Evolutionary conservation across 2,113 vertebrate species (phyloP), one percentile per base, ranked within the genome.

Genomic region (Vicugna pacos): DNA sequence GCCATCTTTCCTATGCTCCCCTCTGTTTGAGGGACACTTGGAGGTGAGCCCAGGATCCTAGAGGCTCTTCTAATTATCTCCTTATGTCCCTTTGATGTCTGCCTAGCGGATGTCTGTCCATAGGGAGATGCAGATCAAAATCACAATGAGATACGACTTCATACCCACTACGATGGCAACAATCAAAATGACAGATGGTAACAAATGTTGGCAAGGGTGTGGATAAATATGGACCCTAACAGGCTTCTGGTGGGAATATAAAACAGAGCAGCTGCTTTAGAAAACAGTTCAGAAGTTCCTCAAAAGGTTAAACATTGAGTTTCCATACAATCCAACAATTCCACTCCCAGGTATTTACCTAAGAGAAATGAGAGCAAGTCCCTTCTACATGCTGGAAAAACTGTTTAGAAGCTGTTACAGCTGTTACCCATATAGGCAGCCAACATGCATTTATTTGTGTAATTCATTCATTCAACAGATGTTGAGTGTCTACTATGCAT

Each of bases 101-200:
- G 20, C 26, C 56, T 52, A 22, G 77, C n/a, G 62, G 64, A 69
- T 72, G n/a, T 76, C 64, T 38, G 6, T 73, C 70, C 35, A 15
- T 11, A 67, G 48, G 35, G 20, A 97, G 73, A 87, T 30, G 77
- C 35, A 88, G 77, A 67, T 94, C 38, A 77, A 91, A 95, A 46
- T 56, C 92, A 89, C 77, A 50, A 20, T 38, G 79, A 75, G 38
- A 72, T 48, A 46, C 3, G 24, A 67, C 52, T 35, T 62, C 46
- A 56, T n/a, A 87, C 65, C 38, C 42, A 70, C 50, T n/a, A 24
- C 42, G 22, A 62, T 38, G 52, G 73, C 58, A 79, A 20, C 48
- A 48, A 85, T 56, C 72, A 70, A 89, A 83, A 35, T 81, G 89
- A 92, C 79, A 96, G 89, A 85, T 48, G 92, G 92, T 42, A 38